phyloP scores from a whole-genome alignment of 2,113 vertebrate species.

The Cyprinodon brontotheroides region DNA sequence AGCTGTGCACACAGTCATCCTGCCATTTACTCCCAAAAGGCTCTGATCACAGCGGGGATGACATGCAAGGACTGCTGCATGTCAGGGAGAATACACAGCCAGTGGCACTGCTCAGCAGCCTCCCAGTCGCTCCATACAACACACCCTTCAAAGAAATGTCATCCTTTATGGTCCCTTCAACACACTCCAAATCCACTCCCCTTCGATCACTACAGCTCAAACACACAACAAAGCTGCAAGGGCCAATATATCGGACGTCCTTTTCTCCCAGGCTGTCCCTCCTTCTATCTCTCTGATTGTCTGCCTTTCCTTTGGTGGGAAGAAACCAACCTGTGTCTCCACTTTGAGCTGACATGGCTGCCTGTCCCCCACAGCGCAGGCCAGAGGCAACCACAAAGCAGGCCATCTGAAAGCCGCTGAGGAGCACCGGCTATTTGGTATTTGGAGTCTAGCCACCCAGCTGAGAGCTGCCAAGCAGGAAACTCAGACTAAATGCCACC shows the following conservation, averaged over 20 bases:
- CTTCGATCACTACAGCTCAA: constrained; percentile 74
- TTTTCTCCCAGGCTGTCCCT: constrained; percentile 66
- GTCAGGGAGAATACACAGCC: constrained; percentile 73
- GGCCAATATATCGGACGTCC: constrained; percentile 76
- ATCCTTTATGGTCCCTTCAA: constrained; percentile 78
- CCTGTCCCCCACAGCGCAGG: constrained; percentile 62
- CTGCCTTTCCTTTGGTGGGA: constrained; percentile 81
- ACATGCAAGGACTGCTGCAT: constrained; percentile 73
- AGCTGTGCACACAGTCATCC: constrained; percentile 43
- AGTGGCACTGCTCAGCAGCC: constrained; percentile 72
- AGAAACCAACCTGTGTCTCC: constrained; percentile 80
- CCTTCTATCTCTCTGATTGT: constrained; percentile 76
- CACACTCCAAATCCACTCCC: constrained; percentile 72
- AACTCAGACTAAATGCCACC: constrained; percentile 83
- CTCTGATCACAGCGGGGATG: constrained; percentile 78
- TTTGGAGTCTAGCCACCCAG: constrained; percentile 78
- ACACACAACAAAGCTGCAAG: constrained; percentile 75
- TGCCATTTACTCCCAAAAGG: constrained; percentile 65
- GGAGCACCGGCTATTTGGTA: constrained; percentile 77
- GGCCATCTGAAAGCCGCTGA: constrained; percentile 55
- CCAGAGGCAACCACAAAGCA: constrained; percentile 72
- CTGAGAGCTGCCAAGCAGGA: constrained; percentile 79
- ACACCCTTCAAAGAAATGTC: constrained; percentile 83
- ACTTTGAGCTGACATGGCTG: constrained; percentile 80
- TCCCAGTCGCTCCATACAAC: constrained; percentile 74